phyloP scores from a whole-genome alignment of 92 coral and sea anemone genomes.

The Palythoa heliodiscus region DNA sequence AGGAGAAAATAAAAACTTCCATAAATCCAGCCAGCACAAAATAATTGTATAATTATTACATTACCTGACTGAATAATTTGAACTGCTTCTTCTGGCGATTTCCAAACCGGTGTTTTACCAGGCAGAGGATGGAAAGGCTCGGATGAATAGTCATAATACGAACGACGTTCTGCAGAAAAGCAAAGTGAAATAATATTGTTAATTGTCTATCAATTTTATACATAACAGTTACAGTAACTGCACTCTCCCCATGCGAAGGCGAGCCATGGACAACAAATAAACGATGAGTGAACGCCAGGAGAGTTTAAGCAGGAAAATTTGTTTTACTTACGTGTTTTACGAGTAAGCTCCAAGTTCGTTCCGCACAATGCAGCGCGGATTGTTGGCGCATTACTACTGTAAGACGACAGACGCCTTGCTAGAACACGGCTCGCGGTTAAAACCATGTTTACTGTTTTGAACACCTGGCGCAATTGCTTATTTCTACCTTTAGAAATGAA shows the following conservation, averaged over 20 bases:
- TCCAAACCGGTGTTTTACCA: constrained; percentile 82
- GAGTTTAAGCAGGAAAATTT: background rate
- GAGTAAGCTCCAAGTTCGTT: background rate
- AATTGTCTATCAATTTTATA: background rate
- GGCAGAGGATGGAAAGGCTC: constrained; percentile 86
- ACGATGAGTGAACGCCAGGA: background rate
- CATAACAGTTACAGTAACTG: background rate
- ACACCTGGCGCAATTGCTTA: background rate
- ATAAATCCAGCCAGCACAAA: too few relatives aligned
- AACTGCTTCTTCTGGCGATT: constrained; percentile 79
- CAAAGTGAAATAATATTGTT: background rate
- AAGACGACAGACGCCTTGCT: background rate
- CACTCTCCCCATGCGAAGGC: background rate
- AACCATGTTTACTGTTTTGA: background rate
- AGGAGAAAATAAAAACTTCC: too few relatives aligned
- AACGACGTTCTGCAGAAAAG: constrained; percentile 44
- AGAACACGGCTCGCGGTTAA: background rate
- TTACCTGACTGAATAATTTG: constrained; percentile 73
- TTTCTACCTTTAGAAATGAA: background rate
- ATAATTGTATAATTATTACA: too few relatives aligned
- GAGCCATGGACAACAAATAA: background rate
- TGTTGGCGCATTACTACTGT: background rate
- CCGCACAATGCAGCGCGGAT: background rate
- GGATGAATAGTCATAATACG: constrained; percentile 67
- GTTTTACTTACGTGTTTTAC: background rate